Evolutionary conservation across 2,888 invertebrate species (phyloP).

Genomic region (Acanthococcus lagerstroemiae): DNA sequence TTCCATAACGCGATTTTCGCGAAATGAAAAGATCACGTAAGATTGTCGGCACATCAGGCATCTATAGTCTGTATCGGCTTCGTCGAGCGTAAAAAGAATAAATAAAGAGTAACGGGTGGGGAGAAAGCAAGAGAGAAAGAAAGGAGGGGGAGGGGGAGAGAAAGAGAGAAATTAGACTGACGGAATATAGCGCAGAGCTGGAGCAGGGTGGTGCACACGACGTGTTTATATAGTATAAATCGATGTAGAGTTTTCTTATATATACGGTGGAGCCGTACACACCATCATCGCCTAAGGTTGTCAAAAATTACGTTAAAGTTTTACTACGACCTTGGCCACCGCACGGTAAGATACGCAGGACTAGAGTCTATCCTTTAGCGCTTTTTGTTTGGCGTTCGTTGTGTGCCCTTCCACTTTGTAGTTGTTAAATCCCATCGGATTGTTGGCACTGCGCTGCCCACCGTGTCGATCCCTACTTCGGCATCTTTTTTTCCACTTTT

Average conservation of each 20-base stretch:
- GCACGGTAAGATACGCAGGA: constrained; percentile 23
- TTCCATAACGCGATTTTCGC: no score
- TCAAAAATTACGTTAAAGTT: constrained; percentile 29
- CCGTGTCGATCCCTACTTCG: background rate
- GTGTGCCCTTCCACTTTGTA: background rate
- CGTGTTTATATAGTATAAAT: constrained; percentile 21
- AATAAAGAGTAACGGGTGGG: background rate
- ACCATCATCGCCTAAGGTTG: constrained; percentile 18
- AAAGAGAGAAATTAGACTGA: background rate
- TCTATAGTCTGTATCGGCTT: no score
- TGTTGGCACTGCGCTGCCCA: background rate
- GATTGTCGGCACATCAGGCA: no score
- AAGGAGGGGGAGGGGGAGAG: background rate
- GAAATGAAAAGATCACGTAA: no score
- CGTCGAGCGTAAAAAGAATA: background rate
- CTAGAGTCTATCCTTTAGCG: constrained; percentile 17
- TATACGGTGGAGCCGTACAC: background rate
- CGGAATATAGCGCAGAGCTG: background rate
- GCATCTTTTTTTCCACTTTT: no score
- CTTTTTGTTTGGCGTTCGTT: constrained; percentile 7
- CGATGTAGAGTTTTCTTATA: constrained; percentile 22
- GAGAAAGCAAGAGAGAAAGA: background rate
- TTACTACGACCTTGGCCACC: constrained; percentile 28
- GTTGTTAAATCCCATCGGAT: background rate
- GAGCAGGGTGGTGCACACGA: constrained; percentile 7